Percentiles rank a stretch among this genome's conserved stretches.
These are phyloP conservation scores for Otolemur garnettii DNA, from an alignment of 2,113 vertebrate genomes.

Conservation along the genomic window DNA sequence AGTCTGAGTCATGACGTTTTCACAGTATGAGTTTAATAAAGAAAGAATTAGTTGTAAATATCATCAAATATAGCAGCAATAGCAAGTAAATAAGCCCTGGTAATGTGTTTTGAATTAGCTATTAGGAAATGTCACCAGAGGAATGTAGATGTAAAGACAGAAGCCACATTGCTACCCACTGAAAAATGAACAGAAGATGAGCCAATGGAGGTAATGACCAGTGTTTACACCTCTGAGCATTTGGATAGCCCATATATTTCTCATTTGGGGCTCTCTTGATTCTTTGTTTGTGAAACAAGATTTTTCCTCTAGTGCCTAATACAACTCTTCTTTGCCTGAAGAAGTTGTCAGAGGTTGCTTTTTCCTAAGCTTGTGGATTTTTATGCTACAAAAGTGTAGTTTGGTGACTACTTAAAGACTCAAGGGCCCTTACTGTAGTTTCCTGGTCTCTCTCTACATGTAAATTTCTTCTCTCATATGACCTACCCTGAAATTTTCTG, in stretches of 20 bases:
- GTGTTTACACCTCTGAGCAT: background rate
- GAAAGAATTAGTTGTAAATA: background rate
- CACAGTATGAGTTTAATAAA: background rate
- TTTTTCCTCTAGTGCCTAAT: background rate
- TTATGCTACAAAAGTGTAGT: background rate
- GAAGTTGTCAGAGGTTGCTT: background rate
- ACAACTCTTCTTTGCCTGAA: background rate
- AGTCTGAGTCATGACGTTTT: background rate
- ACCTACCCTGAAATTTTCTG: background rate
- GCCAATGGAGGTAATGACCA: background rate
- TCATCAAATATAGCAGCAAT: background rate
- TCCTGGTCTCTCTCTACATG: background rate
- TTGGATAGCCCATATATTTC: background rate
- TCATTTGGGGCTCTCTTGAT: background rate
- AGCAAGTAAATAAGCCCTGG: background rate
- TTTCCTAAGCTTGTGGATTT: background rate
- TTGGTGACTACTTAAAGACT: background rate
- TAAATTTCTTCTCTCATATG: background rate
- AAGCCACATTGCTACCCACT: background rate
- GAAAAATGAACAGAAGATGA: background rate
- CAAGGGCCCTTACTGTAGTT: background rate
- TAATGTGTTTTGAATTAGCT: background rate
- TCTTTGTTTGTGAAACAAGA: background rate
- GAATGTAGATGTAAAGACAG: background rate
- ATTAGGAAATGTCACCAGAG: background rate